Conservation (phyloP, 2,113 vertebrate species). For the Microcebus ravelobensis region DNA sequence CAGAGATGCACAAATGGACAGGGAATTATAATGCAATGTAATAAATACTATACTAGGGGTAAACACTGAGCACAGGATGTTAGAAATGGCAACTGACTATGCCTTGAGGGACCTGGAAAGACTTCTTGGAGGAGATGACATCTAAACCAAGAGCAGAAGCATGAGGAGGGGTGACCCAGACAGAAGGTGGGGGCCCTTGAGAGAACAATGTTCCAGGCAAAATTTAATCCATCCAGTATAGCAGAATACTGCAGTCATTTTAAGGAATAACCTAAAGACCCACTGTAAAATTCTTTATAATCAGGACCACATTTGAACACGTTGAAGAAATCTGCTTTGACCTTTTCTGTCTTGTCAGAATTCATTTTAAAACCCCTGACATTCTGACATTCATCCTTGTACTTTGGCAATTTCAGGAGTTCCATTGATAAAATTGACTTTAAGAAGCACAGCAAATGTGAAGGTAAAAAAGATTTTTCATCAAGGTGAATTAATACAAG, state of each 20-base stretch:
- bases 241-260: slow-evolving; percentile 50
- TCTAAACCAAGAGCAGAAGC: neutral
- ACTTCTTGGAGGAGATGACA: neutral
- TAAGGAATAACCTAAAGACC: slow-evolving; percentile 66
- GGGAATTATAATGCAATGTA: neutral
- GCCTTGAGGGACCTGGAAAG: neutral
- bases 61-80: neutral
- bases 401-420: slow-evolving; percentile 63
- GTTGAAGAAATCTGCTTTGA: slow-evolving; percentile 75
- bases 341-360: slow-evolving; percentile 79
- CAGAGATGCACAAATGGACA: neutral
- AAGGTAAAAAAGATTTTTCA: slow-evolving; percentile 54
- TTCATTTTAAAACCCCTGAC: slow-evolving; percentile 69
- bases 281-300: slow-evolving; percentile 76
- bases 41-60: neutral
- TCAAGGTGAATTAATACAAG: slow-evolving; percentile 47
- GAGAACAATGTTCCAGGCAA: neutral
- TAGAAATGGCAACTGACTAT: neutral
- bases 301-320: slow-evolving; percentile 74
- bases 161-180: neutral
- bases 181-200: neutral
- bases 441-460: slow-evolving; percentile 62
- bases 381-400: slow-evolving; percentile 74
- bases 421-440: slow-evolving; percentile 72
- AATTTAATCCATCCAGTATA: slow-evolving; percentile 58